Evolutionary conservation across 1,140 invertebrate species (phyloP), one percentile per base, ranked within the genome.

Genomic region (Drosophila ficusphila): DNA sequence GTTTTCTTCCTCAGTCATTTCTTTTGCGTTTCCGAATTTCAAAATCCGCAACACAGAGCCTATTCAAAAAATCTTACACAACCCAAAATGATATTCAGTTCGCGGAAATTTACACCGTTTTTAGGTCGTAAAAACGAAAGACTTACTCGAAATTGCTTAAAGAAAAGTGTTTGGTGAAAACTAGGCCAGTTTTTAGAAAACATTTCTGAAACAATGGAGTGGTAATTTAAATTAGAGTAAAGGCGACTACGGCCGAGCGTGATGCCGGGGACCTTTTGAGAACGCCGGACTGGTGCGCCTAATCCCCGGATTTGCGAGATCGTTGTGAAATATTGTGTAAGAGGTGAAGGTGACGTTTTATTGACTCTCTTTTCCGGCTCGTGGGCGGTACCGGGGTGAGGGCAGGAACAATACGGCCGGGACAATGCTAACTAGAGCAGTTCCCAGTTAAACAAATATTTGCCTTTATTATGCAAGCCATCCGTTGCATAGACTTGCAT

Each of bases 401-500:
- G 53, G 58, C 25, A 39, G 51, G 21, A 18, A 67, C 44, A 67
- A 67, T 41, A 47, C 27, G n/a, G 23, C 2, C 16, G 27, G 19
- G 36, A 86, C 82, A 86, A 88, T 88, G 57, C 11, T 61, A 89
- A 88, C 51, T 88, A 88, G 77, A 88, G 83, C 82, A 88, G 49
- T 73, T 81, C 77, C 74, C 75, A 62, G 72, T 78, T 86, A 76
- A 75, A 79, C 57, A 47, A 51, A 75, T 67, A 88, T 88, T 71
- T 53, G 38, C 62, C 73, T 82, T 69, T 82, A 88, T 88, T 86
- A 86, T 86, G 82, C 74, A 86, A 86, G 77, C 76, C 68, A 72
- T 82, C 57, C 74, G 57, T 88, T 88, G 82, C 81, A 88, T 88
- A 77, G 69, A 75, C 81, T 86, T 86, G 82, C 82, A 86, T 86